Evolutionary conservation across 2,888 invertebrate genomes (phyloP).

Genomic region (Spialia ferax): DNA sequence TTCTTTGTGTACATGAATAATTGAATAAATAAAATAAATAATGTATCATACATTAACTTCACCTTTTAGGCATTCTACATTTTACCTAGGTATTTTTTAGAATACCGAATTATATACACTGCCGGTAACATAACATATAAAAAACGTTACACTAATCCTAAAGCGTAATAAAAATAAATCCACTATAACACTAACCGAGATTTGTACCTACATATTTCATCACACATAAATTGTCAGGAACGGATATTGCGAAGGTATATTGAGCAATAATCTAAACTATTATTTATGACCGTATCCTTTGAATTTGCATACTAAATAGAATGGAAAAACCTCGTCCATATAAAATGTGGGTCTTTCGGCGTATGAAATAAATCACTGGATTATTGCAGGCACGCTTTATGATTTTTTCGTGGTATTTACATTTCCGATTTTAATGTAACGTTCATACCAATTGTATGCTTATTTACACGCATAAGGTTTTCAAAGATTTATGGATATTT

Average conservation of each 20-base stretch:
- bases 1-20: no score
- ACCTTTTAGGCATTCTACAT: no score
- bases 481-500: no score
- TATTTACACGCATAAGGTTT: no score
- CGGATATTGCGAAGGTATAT: constrained; percentile 35
- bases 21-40: no score
- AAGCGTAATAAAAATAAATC: constrained; percentile 5
- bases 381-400: constrained; percentile 25
- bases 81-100: no score
- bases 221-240: constrained; percentile 14
- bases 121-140: no score
- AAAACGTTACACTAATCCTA: not conserved
- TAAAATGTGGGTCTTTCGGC: constrained; percentile 20
- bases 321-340: constrained; percentile 30
- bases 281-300: constrained; percentile 35
- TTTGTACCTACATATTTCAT: constrained; percentile 2
- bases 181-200: constrained; percentile 2
- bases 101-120: no score
- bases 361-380: constrained; percentile 29
- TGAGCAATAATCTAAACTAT: constrained; percentile 35
- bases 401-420: constrained; percentile 20
- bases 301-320: constrained; percentile 40
- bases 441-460: no score
- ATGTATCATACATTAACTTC: no score
- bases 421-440: constrained; percentile 1